Conservation (phyloP, 2,113 vertebrate genomes). For the Corythaeola cristata region DNA sequence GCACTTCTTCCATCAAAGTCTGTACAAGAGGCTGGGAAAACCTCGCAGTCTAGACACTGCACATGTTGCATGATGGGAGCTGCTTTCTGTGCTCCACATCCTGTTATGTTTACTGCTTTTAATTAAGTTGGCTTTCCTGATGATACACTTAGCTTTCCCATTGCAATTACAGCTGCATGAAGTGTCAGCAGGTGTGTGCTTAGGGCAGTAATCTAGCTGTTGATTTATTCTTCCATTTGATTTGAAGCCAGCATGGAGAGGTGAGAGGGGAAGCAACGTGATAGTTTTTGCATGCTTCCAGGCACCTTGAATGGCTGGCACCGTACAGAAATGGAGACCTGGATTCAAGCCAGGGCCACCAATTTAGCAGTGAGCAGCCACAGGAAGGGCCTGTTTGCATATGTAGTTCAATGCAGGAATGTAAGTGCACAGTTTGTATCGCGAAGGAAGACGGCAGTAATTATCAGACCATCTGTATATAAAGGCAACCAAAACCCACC, state of each 20-base stretch:
- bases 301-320: background rate
- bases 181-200: conserved; percentile 48
- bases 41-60: background rate
- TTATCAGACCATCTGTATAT: background rate
- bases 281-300: background rate
- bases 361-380: background rate
- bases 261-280: background rate
- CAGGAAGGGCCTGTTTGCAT: background rate
- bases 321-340: background rate
- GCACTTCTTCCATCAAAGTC: background rate
- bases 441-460: background rate
- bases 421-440: background rate
- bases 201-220: background rate
- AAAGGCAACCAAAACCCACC: background rate
- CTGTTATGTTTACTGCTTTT: conserved; percentile 35
- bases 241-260: conserved; percentile 6
- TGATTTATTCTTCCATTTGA: conserved; percentile 15
- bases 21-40: background rate
- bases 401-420: background rate
- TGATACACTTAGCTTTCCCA: background rate
- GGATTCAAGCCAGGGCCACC: background rate
- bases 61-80: background rate
- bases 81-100: background rate
- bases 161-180: conserved; percentile 20
- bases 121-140: conserved; percentile 37